Evolutionary conservation across 2,888 invertebrate genomes (phyloP), one percentile per base, ranked within the genome.

Genomic region (Bembecia ichneumoniformis): DNA sequence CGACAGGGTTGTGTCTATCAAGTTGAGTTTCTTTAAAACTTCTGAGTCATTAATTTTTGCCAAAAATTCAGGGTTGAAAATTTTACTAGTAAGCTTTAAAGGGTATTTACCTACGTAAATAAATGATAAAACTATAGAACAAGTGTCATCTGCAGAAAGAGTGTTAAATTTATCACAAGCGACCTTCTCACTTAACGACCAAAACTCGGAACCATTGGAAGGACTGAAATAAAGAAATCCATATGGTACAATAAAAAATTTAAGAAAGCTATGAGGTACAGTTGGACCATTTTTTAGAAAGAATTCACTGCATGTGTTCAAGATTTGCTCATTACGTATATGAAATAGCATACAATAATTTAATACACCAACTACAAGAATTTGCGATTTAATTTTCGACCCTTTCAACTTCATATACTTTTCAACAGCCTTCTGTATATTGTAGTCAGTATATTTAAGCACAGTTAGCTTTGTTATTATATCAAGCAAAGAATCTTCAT

Each of bases 1-100:
- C 10, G 89, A 88, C 75, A 93, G 82, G 3, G 91, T 88, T 34
- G 89, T 88, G 58, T 93, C 92, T 51, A 93, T 82, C 36, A 92
- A 68, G 65, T 89, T 87, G 43, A 93, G 73, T 62, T 90, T 90
- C 51, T 88, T 83, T 49, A 87, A 60, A 5, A 71, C 63, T 15
- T 74, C 76, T 10, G 77, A 67, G 58, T 86, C 77, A 53, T 68
- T 87, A 35, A 92, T 68, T 61, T 88, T 87, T n/a, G 88, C 80
- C 51, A 92, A 68, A 64, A 92, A 91, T 55, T 90, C 87, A 10
- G 89, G 80, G 55, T 88, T 89, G 58, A 92, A 90, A 49, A 93
- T 74, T 62, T 83, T 88, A 20, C 86, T 79, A 0, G 89, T 82
- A 60, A 92, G 88, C 59, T 89, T 88, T 3, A 89, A 58, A 3